Evolutionary conservation across 2,888 invertebrate species (phyloP).

Genomic region (Microchrysa polita): DNA sequence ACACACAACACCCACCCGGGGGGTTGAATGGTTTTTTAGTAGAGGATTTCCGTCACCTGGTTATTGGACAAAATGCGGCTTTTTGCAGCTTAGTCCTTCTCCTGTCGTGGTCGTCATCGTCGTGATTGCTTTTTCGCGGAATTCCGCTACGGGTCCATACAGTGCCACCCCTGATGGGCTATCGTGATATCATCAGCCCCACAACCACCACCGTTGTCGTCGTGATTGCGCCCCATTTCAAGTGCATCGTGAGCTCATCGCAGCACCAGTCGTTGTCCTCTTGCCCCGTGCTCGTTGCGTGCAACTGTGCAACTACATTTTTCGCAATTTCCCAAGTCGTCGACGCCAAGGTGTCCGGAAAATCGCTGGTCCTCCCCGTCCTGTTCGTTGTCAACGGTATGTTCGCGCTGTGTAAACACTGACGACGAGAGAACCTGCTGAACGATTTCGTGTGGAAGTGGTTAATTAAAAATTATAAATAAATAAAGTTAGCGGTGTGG

Average conservation of each 20-base stretch:
- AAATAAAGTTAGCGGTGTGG: neutral
- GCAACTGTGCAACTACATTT: too few species aligned
- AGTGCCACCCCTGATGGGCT: constrained; percentile 25
- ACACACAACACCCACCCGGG: too few species aligned
- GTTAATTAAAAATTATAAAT: constrained; percentile 41
- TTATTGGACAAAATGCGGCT: too few species aligned
- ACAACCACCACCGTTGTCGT: neutral
- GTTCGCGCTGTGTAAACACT: constrained; percentile 31
- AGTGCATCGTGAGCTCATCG: constrained; percentile 14
- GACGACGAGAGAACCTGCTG: constrained; percentile 34
- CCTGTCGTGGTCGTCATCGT: too few species aligned
- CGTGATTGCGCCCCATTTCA: constrained; percentile 20
- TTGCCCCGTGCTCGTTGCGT: too few species aligned
- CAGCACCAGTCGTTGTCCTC: too few species aligned
- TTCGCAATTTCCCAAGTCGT: constrained; percentile 9
- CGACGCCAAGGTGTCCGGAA: constrained; percentile 6
- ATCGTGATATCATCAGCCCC: too few species aligned
- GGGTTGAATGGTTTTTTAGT: constrained; percentile 12
- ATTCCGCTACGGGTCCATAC: neutral
- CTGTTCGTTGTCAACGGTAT: constrained; percentile 21
- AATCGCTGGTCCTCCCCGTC: constrained; percentile 10
- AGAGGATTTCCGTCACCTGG: neutral
- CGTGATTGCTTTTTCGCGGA: too few species aligned
- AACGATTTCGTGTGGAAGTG: constrained; percentile 30
- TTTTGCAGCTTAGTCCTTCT: neutral